Percentiles rank a stretch among this genome's conserved stretches.
These are phyloP conservation scores for Chymomyza costata DNA, from an alignment of 1,140 invertebrate genomes.

Conservation along the genomic window DNA sequence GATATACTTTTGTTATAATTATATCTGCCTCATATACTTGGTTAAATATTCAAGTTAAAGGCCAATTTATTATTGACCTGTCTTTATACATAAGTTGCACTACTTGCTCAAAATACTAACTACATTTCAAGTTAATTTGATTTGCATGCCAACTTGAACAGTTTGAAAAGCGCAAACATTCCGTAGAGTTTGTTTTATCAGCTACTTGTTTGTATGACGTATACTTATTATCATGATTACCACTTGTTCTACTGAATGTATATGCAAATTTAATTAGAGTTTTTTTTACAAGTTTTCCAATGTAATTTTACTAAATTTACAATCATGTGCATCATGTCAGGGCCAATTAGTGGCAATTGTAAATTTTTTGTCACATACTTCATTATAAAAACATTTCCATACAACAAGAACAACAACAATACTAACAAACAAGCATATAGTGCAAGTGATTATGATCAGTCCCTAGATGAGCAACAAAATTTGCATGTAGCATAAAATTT, in stretches of 20 bases:
- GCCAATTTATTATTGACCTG: slow-evolving; percentile 31
- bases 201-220: no score
- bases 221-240: no score
- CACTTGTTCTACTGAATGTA: no score
- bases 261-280: no score
- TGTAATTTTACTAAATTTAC: background rate
- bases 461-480: background rate
- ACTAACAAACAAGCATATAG: no score
- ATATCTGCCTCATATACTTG: slow-evolving; percentile 23
- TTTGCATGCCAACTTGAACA: slow-evolving; percentile 16
- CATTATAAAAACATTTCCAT: slow-evolving; percentile 20
- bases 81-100: no score
- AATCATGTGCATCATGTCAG: background rate
- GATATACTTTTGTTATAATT: slow-evolving; percentile 47
- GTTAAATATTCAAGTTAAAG: slow-evolving; percentile 37
- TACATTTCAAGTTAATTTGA: no score
- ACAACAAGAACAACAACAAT: no score
- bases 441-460: slow-evolving; percentile 8
- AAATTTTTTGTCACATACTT: slow-evolving; percentile 1
- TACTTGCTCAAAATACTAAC: no score
- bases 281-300: no score
- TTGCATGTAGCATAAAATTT: slow-evolving; percentile 10
- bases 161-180: slow-evolving; percentile 27
- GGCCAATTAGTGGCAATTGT: background rate
- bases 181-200: slow-evolving; percentile 30